Conservation (phyloP, 2,888 invertebrate genomes). For the Oxycera nigricornis region DNA sequence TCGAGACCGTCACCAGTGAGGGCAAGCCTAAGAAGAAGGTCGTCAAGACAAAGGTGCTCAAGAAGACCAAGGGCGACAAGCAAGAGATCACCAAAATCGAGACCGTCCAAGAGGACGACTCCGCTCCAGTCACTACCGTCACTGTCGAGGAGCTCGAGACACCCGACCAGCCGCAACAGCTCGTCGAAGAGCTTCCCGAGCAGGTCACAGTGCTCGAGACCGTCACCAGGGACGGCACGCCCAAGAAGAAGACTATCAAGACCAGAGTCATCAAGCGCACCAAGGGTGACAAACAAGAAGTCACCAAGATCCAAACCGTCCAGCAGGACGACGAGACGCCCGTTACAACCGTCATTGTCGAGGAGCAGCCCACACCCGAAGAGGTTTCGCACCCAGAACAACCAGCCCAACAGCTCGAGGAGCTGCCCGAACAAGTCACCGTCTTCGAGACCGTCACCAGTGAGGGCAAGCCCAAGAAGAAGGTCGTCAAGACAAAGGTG, state of each 20-base stretch:
- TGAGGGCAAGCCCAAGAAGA: conserved; percentile 56
- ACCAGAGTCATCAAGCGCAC: conserved; percentile 56
- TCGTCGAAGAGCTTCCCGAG: conserved; percentile 41
- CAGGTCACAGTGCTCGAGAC: conserved; percentile 51
- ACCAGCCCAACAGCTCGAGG: conserved; percentile 51
- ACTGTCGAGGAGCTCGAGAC: conserved; percentile 48
- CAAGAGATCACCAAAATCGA: too few species aligned
- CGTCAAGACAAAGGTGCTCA: too few species aligned
- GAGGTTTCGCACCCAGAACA: conserved; percentile 47
- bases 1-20: too few species aligned
- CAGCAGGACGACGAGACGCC: conserved; percentile 59
- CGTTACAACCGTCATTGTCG: conserved; percentile 54
- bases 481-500: conserved; percentile 49
- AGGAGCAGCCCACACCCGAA: conserved; percentile 40
- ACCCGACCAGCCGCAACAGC: conserved; percentile 50
- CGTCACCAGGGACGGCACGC: conserved; percentile 52
- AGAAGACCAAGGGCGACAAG: too few species aligned
- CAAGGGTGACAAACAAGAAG: conserved; percentile 57
- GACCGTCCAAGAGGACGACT: too few species aligned
- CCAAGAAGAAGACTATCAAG: conserved; percentile 49
- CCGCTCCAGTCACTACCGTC: conserved; percentile 54
- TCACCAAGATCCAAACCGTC: conserved; percentile 59
- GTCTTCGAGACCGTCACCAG: conserved; percentile 54
- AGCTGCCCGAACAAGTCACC: conserved; percentile 57
- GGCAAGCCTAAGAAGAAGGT: too few species aligned